Conservation (phyloP, 2,113 vertebrate genomes). For the Sclerurus mexicanus region DNA sequence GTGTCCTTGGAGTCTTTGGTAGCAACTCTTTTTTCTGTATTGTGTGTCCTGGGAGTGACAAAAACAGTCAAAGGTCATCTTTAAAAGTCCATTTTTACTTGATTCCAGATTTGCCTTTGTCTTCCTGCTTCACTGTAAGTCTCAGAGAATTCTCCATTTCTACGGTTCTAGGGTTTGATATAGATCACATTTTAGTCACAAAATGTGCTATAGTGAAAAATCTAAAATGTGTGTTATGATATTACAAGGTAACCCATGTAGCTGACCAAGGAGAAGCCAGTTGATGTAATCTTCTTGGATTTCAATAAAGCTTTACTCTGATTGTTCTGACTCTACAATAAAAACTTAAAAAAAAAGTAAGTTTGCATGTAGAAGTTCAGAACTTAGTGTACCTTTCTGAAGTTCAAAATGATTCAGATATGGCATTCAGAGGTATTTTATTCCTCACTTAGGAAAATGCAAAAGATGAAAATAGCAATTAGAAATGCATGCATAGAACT, state of each 20-base stretch:
- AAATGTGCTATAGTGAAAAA: not conserved
- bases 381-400: not conserved
- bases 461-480: not conserved
- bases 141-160: not conserved
- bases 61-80: not conserved
- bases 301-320: not conserved
- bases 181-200: not conserved
- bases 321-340: not conserved
- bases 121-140: not conserved
- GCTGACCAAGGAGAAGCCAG: not conserved
- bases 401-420: not conserved
- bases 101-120: not conserved
- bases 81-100: not conserved
- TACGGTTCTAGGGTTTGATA: not conserved
- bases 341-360: not conserved
- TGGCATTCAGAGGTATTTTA: too few relatives aligned
- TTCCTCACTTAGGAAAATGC: not conserved
- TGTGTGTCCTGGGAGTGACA: not conserved
- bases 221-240: not conserved
- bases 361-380: not conserved
- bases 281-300: not conserved
- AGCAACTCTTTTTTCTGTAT: not conserved
- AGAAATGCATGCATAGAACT: not conserved
- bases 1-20: not conserved
- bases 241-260: not conserved